Evolutionary conservation across 2,888 invertebrate genomes (phyloP).

Genomic region (Plagodis dolabraria): DNA sequence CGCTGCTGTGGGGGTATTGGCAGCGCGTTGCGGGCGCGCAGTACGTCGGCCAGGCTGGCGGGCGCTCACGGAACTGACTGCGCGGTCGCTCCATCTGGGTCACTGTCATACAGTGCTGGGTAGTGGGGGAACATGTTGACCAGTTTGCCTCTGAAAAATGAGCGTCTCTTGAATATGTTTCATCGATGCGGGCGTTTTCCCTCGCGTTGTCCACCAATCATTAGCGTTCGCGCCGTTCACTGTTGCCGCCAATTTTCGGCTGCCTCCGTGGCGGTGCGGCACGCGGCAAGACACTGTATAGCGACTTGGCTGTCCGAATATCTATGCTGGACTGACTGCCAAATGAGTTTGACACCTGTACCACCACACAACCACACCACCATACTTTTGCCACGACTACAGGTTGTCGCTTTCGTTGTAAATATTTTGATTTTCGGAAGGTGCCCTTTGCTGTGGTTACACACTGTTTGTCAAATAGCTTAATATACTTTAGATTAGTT

Average conservation of each 20-base stretch:
- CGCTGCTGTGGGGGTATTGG: not conserved
- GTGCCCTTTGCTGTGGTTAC: constrained; percentile 11
- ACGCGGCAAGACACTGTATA: constrained; percentile 23
- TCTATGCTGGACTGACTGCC: constrained; percentile 47
- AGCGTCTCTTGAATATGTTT: constrained; percentile 78
- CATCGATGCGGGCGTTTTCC: constrained; percentile 76
- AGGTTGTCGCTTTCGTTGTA: constrained; percentile 29
- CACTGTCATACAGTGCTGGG: constrained; percentile 81
- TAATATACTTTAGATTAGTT: not conserved
- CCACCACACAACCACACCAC: constrained; percentile 16
- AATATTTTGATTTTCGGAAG: constrained; percentile 26
- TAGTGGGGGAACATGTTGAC: constrained; percentile 76
- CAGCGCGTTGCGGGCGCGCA: constrained; percentile 37
- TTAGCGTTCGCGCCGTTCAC: constrained; percentile 53
- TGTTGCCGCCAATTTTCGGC: constrained; percentile 57
- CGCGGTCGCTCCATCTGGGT: constrained; percentile 82
- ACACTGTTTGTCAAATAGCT: constrained; percentile 2
- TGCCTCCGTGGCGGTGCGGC: constrained; percentile 28
- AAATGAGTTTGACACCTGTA: constrained; percentile 34
- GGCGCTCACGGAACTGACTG: constrained; percentile 81
- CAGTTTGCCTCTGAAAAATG: constrained; percentile 79
- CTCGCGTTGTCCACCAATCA: constrained; percentile 68
- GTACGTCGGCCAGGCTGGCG: constrained; percentile 58
- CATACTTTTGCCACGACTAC: constrained; percentile 38
- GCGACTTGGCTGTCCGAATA: constrained; percentile 43